phyloP scores from a whole-genome alignment of 2,797 vertebrate species.

The Echiichthys vipera region DNA sequence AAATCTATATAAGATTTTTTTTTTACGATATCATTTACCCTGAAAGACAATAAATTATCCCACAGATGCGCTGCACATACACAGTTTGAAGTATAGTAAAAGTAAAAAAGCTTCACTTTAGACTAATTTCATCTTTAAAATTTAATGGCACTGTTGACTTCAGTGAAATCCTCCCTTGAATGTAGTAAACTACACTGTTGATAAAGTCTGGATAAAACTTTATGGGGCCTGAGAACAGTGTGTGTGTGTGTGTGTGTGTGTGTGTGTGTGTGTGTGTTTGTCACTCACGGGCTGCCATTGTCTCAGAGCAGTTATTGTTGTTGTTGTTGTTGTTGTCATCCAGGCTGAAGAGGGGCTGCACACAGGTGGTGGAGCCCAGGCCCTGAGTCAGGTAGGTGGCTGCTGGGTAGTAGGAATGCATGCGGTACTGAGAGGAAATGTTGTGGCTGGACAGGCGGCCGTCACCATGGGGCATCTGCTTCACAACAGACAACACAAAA shows the following conservation, averaged over 20 bases:
- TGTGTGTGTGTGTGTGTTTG: slow-evolving; percentile 8
- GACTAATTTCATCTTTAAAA: slow-evolving; percentile 61
- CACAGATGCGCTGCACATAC: not conserved
- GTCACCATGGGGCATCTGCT: slow-evolving; percentile 88
- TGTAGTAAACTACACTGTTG: slow-evolving; percentile 75
- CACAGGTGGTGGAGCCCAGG: slow-evolving; percentile 77
- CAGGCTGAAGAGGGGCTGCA: slow-evolving; percentile 86
- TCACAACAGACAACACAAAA: slow-evolving; percentile 1
- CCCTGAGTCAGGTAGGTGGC: slow-evolving; percentile 91
- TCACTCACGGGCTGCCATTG: slow-evolving; percentile 88
- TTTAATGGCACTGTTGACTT: slow-evolving; percentile 72
- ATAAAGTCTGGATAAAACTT: slow-evolving; percentile 81
- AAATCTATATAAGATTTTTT: too few species aligned
- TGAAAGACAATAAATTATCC: too few species aligned
- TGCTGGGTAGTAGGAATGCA: slow-evolving; percentile 93
- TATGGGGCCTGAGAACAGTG: slow-evolving; percentile 71
- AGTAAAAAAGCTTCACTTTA: slow-evolving; percentile 66
- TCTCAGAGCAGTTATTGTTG: slow-evolving; percentile 83
- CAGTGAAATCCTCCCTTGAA: slow-evolving; percentile 77
- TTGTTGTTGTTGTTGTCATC: slow-evolving; percentile 83
- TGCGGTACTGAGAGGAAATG: slow-evolving; percentile 90
- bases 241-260: slow-evolving; percentile 17
- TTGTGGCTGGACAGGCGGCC: slow-evolving; percentile 82
- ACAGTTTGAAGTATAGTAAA: slow-evolving; percentile 29
- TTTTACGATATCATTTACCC: too few species aligned